Evolutionary conservation across 2,888 invertebrate species (phyloP).

Genomic region (Patella pellucida): DNA sequence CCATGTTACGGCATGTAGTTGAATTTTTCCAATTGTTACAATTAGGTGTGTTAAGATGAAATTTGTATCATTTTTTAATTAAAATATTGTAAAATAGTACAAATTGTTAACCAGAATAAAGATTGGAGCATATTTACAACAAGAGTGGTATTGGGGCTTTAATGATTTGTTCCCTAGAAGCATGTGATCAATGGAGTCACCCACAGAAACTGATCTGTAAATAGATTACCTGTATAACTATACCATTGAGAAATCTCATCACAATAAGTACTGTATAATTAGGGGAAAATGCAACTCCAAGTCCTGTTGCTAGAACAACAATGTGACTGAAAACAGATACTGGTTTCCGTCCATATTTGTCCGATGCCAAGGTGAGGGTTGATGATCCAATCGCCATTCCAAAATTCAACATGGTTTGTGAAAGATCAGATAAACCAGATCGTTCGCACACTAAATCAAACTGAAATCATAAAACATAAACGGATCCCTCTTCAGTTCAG

Average conservation of each 20-base stretch:
- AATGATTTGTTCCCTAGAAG: too few species aligned
- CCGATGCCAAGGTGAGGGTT: not conserved
- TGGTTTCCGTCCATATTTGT: not conserved
- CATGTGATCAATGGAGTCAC: too few species aligned
- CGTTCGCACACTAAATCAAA: not conserved
- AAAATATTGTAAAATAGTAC: too few species aligned
- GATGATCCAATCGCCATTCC: conserved; percentile 4
- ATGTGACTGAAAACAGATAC: not conserved
- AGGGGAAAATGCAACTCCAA: not conserved
- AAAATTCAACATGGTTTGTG: not conserved
- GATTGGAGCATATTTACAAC: too few species aligned
- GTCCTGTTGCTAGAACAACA: not conserved
- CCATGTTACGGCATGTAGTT: too few species aligned
- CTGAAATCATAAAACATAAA: not conserved
- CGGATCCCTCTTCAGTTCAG: too few species aligned
- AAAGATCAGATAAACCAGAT: not conserved
- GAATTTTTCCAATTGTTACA: too few species aligned
- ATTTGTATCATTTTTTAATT: too few species aligned
- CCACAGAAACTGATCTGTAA: too few species aligned
- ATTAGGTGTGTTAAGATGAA: too few species aligned
- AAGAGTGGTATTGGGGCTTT: too few species aligned
- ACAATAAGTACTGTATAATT: not conserved
- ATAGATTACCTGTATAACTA: not conserved
- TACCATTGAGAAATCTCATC: not conserved
- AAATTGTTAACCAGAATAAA: too few species aligned